phyloP scores from a whole-genome alignment of 1,140 invertebrate genomes.

The Cherax destructor region DNA sequence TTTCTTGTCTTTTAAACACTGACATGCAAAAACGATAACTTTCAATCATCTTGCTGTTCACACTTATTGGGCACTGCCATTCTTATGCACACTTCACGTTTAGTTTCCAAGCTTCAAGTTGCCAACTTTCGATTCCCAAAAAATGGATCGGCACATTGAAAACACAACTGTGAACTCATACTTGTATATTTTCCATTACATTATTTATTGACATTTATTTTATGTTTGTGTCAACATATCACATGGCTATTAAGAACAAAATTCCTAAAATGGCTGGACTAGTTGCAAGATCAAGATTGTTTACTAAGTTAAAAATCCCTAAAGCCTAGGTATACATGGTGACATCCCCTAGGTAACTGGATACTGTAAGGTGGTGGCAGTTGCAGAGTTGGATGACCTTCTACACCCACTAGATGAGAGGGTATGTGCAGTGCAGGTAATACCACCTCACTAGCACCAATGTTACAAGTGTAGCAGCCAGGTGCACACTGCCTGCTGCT shows the following conservation, averaged over 20 bases:
- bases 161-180: not conserved
- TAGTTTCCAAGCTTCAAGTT: not conserved
- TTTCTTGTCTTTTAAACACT: conserved; percentile 42
- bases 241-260: conserved; percentile 2
- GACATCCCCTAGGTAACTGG: conserved; percentile 23
- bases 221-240: not conserved
- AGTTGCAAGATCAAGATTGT: not conserved
- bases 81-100: not conserved
- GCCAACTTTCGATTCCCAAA: not conserved
- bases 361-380: conserved; percentile 29
- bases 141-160: not conserved
- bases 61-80: conserved; percentile 13
- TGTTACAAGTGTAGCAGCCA: conserved; percentile 49
- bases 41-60: not conserved
- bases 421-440: conserved; percentile 40
- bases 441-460: conserved; percentile 46
- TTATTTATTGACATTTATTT: not conserved
- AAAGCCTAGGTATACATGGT: conserved; percentile 11
- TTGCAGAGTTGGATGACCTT: conserved; percentile 16
- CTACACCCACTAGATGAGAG: conserved; percentile 4
- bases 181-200: not conserved
- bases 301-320: not conserved
- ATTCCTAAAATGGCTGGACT: not conserved
- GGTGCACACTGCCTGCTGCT: conserved; percentile 41
- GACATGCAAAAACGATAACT: conserved; percentile 16